Evolutionary conservation across 2,797 vertebrate species (phyloP).

Genomic region (Ctenopoma kingsleyae): DNA sequence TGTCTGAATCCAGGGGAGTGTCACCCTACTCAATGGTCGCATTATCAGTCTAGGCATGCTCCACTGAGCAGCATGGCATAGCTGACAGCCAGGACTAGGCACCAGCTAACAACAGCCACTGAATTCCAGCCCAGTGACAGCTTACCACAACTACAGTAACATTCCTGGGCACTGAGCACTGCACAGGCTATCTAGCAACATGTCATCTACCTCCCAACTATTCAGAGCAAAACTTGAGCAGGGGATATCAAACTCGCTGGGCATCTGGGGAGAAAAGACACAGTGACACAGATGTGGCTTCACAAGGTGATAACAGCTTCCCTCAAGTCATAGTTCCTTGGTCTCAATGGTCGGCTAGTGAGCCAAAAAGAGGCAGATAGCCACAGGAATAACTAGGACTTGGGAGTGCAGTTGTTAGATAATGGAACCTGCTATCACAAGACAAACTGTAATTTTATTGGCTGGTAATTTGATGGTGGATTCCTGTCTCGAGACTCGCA

Average conservation of each 20-base stretch:
- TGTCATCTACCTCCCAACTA: slow-evolving; percentile 69
- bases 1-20: slow-evolving; percentile 67
- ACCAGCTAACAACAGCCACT: slow-evolving; percentile 77
- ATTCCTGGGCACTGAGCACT: slow-evolving; percentile 75
- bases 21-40: slow-evolving; percentile 75
- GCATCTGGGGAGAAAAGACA: slow-evolving; percentile 62
- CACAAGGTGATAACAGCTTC: slow-evolving; percentile 70
- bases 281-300: slow-evolving; percentile 67
- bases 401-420: slow-evolving; percentile 27
- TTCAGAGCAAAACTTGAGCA: slow-evolving; percentile 37
- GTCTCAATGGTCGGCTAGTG: slow-evolving; percentile 43
- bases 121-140: slow-evolving; percentile 81
- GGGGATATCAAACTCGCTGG: slow-evolving; percentile 56
- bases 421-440: slow-evolving; percentile 41
- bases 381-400: slow-evolving; percentile 39
- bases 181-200: slow-evolving; percentile 65
- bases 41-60: slow-evolving; percentile 83
- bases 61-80: slow-evolving; percentile 79
- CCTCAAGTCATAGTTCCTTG: slow-evolving; percentile 48
- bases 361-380: slow-evolving; percentile 50
- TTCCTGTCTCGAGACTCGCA: slow-evolving; percentile 36
- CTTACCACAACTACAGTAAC: slow-evolving; percentile 79
- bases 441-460: slow-evolving; percentile 61
- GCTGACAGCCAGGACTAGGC: slow-evolving; percentile 79
- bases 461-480: slow-evolving; percentile 45